Percentiles rank a stretch among this genome's conserved stretches.
phyloP scores from a whole-genome alignment of 1,140 invertebrate genomes.

The Meloidogyne hapla region DNA sequence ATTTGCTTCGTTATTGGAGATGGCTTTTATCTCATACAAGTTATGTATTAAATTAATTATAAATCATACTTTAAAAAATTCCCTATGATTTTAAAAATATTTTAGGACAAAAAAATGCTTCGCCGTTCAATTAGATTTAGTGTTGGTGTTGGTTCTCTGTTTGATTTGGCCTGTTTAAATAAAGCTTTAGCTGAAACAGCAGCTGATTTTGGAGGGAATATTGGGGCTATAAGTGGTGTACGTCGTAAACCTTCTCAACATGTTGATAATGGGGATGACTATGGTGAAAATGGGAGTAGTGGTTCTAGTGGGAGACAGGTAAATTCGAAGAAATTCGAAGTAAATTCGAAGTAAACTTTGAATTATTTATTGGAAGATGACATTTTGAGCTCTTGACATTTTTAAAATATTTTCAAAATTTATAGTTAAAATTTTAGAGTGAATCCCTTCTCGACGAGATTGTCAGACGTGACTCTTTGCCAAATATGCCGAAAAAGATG shows the following conservation, averaged over 20 bases:
- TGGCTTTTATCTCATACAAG: conserved; percentile 63
- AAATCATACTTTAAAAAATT: too few species aligned
- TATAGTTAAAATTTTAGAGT: background rate
- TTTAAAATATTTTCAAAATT: background rate
- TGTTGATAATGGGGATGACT: background rate
- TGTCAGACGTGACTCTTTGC: background rate
- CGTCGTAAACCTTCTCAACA: background rate
- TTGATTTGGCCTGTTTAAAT: conserved; percentile 33
- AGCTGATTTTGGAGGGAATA: background rate
- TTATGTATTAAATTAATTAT: conserved; percentile 21
- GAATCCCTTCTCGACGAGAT: conserved; percentile 17
- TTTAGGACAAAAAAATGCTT: conserved; percentile 50
- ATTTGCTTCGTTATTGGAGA: conserved; percentile 60
- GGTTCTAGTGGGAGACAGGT: conserved; percentile 3
- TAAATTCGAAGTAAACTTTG: background rate
- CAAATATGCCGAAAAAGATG: conserved; percentile 31
- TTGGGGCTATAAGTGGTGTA: background rate
- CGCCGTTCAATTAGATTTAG: conserved; percentile 44
- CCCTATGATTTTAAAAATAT: background rate
- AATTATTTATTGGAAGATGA: background rate
- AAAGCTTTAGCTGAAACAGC: conserved; percentile 1
- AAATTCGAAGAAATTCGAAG: background rate
- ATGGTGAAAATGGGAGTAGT: background rate
- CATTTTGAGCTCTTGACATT: background rate
- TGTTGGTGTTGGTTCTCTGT: conserved; percentile 30